Conservation (phyloP, 2,797 vertebrate genomes). For the Semotilus atromaculatus region DNA sequence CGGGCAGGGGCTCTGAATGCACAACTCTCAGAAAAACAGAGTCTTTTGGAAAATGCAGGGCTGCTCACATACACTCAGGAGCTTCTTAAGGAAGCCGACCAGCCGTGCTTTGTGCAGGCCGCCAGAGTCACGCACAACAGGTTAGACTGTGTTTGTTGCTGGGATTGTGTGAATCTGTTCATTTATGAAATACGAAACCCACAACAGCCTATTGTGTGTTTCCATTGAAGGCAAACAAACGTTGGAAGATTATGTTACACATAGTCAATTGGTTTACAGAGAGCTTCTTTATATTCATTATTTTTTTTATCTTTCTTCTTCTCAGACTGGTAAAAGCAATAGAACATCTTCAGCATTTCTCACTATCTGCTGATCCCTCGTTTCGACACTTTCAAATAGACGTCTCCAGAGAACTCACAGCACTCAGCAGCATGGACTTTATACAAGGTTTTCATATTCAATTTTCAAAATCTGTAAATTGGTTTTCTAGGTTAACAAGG, state of each 20-base stretch:
- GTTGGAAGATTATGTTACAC: not conserved
- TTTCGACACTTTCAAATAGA: conserved; percentile 92
- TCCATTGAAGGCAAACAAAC: conserved; percentile 2
- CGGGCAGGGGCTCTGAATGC: conserved; percentile 79
- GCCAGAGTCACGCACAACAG: conserved; percentile 91
- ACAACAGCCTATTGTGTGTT: conserved; percentile 13
- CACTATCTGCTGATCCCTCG: conserved; percentile 84
- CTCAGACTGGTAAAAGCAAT: conserved; percentile 88
- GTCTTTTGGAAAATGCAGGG: conserved; percentile 89
- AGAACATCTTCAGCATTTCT: conserved; percentile 89
- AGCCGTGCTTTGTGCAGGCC: conserved; percentile 93
- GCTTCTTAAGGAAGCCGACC: conserved; percentile 93
- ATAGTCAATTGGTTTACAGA: not conserved
- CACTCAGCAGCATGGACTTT: conserved; percentile 86
- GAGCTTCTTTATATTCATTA: conserved; percentile 1
- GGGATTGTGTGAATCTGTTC: not conserved
- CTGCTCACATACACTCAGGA: conserved; percentile 92
- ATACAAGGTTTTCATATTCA: conserved; percentile 79
- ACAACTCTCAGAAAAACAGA: conserved; percentile 88
- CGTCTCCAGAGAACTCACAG: conserved; percentile 86
- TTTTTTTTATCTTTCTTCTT: not conserved
- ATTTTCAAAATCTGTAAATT: not conserved
- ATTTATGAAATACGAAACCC: not conserved
- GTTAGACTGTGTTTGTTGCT: conserved; percentile 65
- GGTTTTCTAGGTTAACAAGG: not conserved